Conservation (phyloP, 2,113 vertebrate genomes). For the Phaethornis superciliosus region DNA sequence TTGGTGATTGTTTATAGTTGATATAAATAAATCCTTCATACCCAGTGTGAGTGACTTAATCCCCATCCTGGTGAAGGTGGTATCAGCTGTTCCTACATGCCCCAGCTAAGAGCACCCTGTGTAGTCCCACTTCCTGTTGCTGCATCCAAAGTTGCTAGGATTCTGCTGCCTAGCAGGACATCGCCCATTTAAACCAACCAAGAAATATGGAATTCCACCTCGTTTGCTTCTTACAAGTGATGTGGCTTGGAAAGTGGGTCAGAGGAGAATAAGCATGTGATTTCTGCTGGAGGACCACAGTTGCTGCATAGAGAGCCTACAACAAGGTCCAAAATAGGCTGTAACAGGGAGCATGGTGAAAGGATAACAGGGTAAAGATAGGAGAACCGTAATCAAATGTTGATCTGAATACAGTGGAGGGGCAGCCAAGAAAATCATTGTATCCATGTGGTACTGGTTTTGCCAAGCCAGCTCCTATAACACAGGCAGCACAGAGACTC, state of each 20-base stretch:
- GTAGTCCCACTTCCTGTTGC: neutral
- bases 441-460: neutral
- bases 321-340: accelerated
- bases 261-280: neutral
- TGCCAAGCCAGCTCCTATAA: neutral
- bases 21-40: neutral
- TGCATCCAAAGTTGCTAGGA: neutral
- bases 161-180: neutral
- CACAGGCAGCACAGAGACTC: neutral
- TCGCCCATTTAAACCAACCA: neutral
- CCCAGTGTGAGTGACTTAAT: neutral
- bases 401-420: neutral
- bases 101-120: neutral
- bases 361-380: neutral
- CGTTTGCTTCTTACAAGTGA: neutral
- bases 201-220: neutral
- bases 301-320: neutral
- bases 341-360: neutral
- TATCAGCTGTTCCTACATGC: neutral
- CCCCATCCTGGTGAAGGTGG: neutral
- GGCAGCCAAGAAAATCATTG: neutral
- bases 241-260: neutral
- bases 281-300: neutral
- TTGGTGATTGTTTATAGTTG: neutral
- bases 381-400: neutral